Percentiles rank a stretch among this genome's conserved stretches.
phyloP scores from a whole-genome alignment of 2,797 vertebrate species.

The Lithobates sylvaticus region DNA sequence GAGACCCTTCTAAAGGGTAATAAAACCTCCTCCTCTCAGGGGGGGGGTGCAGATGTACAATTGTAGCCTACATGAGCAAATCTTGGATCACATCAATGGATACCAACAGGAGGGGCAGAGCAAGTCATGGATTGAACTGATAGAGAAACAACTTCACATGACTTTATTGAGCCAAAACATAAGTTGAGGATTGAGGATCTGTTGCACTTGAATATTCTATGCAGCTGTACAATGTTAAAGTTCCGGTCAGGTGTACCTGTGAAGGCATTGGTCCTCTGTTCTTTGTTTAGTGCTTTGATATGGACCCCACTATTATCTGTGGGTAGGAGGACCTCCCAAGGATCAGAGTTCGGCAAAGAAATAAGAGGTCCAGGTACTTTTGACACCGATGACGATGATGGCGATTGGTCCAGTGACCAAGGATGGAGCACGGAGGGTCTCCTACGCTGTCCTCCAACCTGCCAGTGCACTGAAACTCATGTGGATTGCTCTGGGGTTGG shows the following conservation, averaged over 20 bases:
- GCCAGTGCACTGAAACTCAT: constrained; percentile 24
- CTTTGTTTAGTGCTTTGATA: background rate
- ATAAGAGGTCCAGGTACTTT: no score
- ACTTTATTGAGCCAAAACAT: no score
- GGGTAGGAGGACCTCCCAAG: background rate
- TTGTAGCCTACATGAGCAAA: background rate
- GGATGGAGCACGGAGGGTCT: background rate
- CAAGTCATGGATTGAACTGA: background rate
- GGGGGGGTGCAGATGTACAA: background rate
- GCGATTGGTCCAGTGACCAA: background rate
- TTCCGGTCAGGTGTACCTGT: background rate
- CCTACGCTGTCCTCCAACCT: constrained; percentile 32
- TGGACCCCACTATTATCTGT: background rate
- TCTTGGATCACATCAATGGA: background rate
- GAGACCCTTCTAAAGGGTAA: constrained; percentile 15
- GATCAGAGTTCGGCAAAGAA: background rate
- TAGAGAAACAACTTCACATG: no score
- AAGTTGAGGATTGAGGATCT: no score
- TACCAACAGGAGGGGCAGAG: background rate
- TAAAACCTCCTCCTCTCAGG: background rate
- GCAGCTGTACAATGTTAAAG: background rate
- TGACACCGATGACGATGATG: background rate
- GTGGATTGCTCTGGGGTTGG: constrained; percentile 50
- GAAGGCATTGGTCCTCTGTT: background rate
- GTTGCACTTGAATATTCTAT: background rate